Percentiles rank a stretch among this genome's conserved stretches.
Evolutionary conservation across 2,888 invertebrate species (phyloP).

Genomic region (Platycheirus albimanus): DNA sequence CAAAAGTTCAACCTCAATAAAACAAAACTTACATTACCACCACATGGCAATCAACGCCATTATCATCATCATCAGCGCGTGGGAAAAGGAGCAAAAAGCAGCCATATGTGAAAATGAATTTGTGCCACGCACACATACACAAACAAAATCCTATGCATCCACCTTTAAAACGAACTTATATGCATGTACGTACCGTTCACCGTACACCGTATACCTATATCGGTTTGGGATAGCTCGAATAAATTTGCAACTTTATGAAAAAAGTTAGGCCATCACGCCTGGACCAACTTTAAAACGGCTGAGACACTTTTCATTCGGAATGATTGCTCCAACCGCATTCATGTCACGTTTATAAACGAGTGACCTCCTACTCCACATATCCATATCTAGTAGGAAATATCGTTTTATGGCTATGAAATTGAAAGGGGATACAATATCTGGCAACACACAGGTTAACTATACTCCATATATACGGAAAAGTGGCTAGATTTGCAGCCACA

Average conservation of each 20-base stretch:
- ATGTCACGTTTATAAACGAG: constrained; percentile 51
- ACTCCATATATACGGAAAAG: not conserved
- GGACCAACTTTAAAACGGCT: constrained; percentile 59
- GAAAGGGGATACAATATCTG: constrained; percentile 57
- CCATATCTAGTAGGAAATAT: constrained; percentile 57
- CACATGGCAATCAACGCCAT: constrained; percentile 58
- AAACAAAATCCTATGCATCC: too few relatives aligned
- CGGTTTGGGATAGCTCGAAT: not conserved
- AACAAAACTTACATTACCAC: constrained; percentile 52
- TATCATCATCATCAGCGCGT: constrained; percentile 48
- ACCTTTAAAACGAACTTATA: constrained; percentile 10
- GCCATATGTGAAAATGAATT: constrained; percentile 43
- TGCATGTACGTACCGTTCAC: constrained; percentile 9
- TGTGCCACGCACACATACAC: constrained; percentile 10
- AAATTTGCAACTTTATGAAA: constrained; percentile 63
- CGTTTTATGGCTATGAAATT: constrained; percentile 62
- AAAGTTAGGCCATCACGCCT: constrained; percentile 57
- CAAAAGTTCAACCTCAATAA: constrained; percentile 51
- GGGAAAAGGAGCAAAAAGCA: constrained; percentile 8
- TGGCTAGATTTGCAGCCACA: constrained; percentile 33
- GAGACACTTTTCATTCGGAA: constrained; percentile 58
- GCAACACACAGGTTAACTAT: constrained; percentile 50
- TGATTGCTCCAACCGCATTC: constrained; percentile 62
- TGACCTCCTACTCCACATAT: constrained; percentile 52
- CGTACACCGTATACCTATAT: too few relatives aligned